Evolutionary conservation across 2,888 invertebrate species (phyloP).

Genomic region (Xestia rhomboidea): DNA sequence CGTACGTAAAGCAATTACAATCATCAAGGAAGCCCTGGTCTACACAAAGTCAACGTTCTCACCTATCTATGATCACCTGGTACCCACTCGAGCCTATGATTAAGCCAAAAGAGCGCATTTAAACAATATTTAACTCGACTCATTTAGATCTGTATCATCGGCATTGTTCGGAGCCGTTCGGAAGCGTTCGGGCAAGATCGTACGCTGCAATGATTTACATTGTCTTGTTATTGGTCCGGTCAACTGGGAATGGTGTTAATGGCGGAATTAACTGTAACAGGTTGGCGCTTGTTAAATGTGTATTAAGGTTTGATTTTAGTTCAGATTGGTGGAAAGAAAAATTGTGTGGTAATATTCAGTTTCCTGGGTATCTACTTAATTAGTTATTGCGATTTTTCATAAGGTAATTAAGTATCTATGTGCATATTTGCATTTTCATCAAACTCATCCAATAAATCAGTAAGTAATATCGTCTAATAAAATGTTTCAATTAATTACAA

Average conservation of each 20-base stretch:
- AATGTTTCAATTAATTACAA: constrained; percentile 72
- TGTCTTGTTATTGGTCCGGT: constrained; percentile 70
- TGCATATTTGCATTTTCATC: constrained; percentile 16
- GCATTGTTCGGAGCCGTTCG: constrained; percentile 67
- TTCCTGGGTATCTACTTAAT: not conserved
- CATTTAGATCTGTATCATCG: constrained; percentile 67
- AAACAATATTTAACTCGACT: constrained; percentile 70
- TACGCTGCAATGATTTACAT: constrained; percentile 70
- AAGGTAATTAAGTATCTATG: not conserved
- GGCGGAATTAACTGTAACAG: constrained; percentile 60
- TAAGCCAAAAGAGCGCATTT: constrained; percentile 71
- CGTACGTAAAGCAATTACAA: constrained; percentile 53
- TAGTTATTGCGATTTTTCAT: not conserved
- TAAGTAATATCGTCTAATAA: constrained; percentile 65
- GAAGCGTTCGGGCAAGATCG: constrained; percentile 63
- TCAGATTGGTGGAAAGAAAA: constrained; percentile 20
- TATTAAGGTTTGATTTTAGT: constrained; percentile 51
- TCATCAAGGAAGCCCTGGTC: constrained; percentile 48
- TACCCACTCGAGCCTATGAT: constrained; percentile 69
- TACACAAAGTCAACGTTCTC: constrained; percentile 61
- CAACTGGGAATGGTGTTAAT: constrained; percentile 68
- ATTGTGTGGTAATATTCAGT: not conserved
- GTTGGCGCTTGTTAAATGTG: constrained; percentile 59
- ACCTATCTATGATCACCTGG: constrained; percentile 66
- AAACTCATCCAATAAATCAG: constrained; percentile 60